Evolutionary conservation across 2,888 invertebrate genomes (phyloP).

Genomic region (Elysia crispata): DNA sequence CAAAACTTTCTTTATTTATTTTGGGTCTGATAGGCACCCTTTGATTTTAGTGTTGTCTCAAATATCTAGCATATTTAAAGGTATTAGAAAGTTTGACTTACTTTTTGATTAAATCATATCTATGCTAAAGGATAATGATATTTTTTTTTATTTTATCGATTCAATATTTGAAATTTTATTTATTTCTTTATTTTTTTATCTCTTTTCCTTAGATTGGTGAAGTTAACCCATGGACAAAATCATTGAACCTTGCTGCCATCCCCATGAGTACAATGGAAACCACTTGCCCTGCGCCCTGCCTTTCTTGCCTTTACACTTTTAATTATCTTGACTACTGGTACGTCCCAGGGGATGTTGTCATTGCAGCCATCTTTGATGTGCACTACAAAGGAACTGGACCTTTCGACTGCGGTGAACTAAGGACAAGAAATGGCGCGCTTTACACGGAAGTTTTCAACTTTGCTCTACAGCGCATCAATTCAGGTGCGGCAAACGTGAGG

Average conservation of each 20-base stretch:
- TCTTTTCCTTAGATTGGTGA: no score
- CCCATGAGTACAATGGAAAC: slow-evolving; percentile 47
- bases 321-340: slow-evolving; percentile 64
- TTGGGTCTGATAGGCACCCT: no score
- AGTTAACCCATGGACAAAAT: no score
- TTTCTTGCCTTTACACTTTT: slow-evolving; percentile 71
- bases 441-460: slow-evolving; percentile 71
- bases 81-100: no score
- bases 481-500: slow-evolving; percentile 45
- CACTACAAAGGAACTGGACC: slow-evolving; percentile 65
- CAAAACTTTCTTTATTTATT: no score
- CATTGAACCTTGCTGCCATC: not conserved
- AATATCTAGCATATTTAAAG: no score
- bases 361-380: slow-evolving; percentile 70
- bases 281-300: slow-evolving; percentile 62
- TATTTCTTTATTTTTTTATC: no score
- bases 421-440: slow-evolving; percentile 66
- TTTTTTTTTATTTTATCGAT: no score
- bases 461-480: slow-evolving; percentile 68
- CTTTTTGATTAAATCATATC: no score
- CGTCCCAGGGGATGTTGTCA: slow-evolving; percentile 67
- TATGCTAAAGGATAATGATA: no score
- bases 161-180: no score
- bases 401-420: slow-evolving; percentile 64
- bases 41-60: no score